Conservation (phyloP, 2,797 vertebrate species). For the Pristis pectinata region DNA sequence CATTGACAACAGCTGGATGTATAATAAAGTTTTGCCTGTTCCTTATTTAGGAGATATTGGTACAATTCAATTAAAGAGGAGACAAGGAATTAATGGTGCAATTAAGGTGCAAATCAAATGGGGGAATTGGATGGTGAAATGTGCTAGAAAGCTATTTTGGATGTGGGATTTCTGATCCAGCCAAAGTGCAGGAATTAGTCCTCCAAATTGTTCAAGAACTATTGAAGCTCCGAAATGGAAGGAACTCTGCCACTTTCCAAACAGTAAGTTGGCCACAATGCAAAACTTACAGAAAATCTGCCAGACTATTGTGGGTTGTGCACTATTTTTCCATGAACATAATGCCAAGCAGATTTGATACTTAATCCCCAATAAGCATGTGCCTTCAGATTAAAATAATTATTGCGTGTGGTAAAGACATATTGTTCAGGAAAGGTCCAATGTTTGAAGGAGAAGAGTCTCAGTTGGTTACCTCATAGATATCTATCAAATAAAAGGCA, state of each 20-base stretch:
- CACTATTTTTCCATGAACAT: background rate
- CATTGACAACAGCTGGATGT: constrained; percentile 26
- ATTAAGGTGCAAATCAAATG: background rate
- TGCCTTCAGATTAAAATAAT: too few relatives aligned
- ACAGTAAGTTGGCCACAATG: background rate
- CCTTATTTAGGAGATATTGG: background rate
- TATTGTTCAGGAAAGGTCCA: background rate
- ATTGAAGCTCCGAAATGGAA: background rate
- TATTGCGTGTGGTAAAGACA: background rate
- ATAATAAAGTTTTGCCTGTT: background rate
- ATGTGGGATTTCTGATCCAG: constrained; percentile 17
- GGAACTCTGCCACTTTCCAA: background rate
- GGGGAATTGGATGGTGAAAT: background rate
- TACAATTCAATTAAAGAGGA: constrained; percentile 10
- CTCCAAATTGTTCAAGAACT: background rate
- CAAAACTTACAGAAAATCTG: background rate
- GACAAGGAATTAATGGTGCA: background rate
- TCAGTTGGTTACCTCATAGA: background rate
- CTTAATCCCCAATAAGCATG: background rate
- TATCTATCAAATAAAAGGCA: background rate
- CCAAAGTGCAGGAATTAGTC: background rate
- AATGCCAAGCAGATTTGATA: background rate
- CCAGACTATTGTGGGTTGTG: background rate
- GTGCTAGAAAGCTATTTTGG: background rate
- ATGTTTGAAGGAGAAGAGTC: background rate